A percentile compares a stretch with the other conserved stretches of the same genome.
These are phyloP conservation scores for Rhizomys pruinosus DNA, from an alignment of 2,113 vertebrate genomes.

Conservation along the genomic window DNA sequence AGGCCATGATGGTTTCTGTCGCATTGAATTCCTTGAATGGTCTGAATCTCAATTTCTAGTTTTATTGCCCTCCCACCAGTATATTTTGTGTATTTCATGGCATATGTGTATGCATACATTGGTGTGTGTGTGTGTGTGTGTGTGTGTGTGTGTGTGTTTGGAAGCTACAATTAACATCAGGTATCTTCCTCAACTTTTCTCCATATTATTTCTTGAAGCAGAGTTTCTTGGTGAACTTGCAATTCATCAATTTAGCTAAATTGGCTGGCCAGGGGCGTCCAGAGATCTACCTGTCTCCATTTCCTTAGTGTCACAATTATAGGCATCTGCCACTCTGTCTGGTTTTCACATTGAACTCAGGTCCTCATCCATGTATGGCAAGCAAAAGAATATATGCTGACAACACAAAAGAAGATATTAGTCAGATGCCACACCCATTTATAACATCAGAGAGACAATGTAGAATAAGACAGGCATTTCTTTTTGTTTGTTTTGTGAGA, in stretches of 20 bases:
- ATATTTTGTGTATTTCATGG: background rate
- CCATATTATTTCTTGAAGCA: background rate
- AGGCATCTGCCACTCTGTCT: rapidly evolving
- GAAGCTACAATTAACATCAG: no score
- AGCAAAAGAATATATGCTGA: no score
- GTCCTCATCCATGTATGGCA: background rate
- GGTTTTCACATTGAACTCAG: no score
- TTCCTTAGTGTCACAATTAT: background rate
- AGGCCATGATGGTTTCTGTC: background rate
- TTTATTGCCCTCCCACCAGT: background rate
- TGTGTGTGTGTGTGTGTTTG: background rate
- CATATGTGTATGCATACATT: no score
- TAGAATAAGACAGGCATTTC: background rate
- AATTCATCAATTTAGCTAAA: background rate
- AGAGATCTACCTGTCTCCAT: background rate
- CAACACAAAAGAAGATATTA: background rate
- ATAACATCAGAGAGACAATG: background rate
- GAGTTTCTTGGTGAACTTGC: background rate
- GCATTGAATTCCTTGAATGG: background rate
- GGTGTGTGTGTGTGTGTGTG: background rate
- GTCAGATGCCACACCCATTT: background rate
- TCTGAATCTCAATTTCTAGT: background rate
- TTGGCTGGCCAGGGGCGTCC: background rate
- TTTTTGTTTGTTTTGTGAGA: background rate
- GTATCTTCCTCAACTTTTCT: background rate